Evolutionary conservation across 2,797 vertebrate genomes (phyloP).

Genomic region (Prionace glauca): DNA sequence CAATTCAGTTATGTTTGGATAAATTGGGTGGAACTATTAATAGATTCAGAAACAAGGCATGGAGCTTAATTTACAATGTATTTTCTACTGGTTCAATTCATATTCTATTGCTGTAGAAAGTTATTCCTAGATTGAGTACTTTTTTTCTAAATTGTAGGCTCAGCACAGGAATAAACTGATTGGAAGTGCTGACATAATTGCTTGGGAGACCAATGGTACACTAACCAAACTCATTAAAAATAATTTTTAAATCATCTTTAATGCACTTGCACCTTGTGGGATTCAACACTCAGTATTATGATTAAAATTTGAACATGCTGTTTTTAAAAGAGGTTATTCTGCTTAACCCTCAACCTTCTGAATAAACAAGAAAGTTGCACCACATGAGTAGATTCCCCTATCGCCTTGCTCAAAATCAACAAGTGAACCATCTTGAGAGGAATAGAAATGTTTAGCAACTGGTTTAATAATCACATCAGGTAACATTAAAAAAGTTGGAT

Average conservation of each 20-base stretch:
- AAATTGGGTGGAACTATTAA: background rate
- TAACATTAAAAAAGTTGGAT: background rate
- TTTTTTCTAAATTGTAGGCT: background rate
- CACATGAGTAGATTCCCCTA: background rate
- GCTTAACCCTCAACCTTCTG: background rate
- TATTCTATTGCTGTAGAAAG: background rate
- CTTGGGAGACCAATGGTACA: background rate
- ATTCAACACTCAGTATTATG: background rate
- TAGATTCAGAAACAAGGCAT: background rate
- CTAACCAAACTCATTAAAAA: slow-evolving; percentile 11
- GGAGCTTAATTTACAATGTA: background rate
- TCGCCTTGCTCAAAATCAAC: background rate
- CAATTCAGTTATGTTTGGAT: slow-evolving; percentile 2
- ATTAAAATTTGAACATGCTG: background rate
- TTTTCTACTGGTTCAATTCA: background rate
- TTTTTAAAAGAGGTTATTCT: background rate
- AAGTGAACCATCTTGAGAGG: background rate
- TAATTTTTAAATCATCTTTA: slow-evolving; percentile 18
- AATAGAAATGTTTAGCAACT: background rate
- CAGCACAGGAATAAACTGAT: background rate
- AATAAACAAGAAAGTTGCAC: background rate
- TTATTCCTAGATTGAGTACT: background rate
- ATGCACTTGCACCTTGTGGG: background rate
- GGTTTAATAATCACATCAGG: background rate
- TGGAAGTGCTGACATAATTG: slow-evolving; percentile 16